Conservation (phyloP, 2,113 vertebrate genomes). For the Ptilorrhoa leucosticta region DNA sequence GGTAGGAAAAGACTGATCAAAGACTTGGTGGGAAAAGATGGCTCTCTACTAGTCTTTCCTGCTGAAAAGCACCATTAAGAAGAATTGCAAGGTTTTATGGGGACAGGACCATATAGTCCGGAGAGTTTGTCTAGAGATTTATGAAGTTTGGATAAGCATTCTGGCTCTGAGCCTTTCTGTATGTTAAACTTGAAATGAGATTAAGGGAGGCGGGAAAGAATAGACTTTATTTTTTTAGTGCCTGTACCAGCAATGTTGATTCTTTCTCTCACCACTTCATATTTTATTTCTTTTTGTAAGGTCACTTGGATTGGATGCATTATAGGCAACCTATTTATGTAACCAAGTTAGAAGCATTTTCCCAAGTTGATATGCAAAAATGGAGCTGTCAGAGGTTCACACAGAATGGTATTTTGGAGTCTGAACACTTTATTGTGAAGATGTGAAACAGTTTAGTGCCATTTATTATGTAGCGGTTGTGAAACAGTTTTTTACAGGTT, state of each 20-base stretch:
- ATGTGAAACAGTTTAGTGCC: neutral
- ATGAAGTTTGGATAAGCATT: constrained; percentile 31
- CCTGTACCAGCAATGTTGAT: neutral
- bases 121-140: constrained; percentile 25
- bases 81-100: neutral
- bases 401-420: neutral
- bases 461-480: neutral
- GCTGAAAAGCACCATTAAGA: neutral
- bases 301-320: neutral
- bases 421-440: neutral
- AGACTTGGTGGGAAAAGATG: neutral
- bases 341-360: neutral
- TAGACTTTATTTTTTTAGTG: neutral
- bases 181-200: constrained; percentile 19
- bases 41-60: neutral
- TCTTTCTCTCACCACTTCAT: constrained; percentile 13
- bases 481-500: neutral
- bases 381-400: neutral
- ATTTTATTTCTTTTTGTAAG: neutral
- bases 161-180: constrained; percentile 19
- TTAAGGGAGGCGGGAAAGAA: neutral
- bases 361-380: neutral
- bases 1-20: neutral
- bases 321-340: neutral
- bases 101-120: neutral